Evolutionary conservation across 2,113 vertebrate species (phyloP), one percentile per base, ranked within the genome.

Genomic region (zebrafish (Danio rerio)): DNA sequence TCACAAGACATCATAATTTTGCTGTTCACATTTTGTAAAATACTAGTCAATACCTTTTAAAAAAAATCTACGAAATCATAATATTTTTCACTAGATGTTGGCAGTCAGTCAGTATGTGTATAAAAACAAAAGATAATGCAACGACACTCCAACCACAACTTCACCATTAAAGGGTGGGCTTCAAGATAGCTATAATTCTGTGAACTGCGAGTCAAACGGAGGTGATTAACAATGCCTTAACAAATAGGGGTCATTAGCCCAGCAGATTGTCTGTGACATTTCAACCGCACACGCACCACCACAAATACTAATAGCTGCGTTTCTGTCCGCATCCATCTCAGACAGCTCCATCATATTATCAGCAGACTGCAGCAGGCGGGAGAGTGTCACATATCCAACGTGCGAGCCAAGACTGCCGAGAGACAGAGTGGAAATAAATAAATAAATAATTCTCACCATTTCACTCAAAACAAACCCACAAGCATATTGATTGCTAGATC

Each of bases 281-380:
- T 92, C 77, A 85, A 85, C 52, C 43, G 49, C 82, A 79, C 84
- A 86, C 63, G 77, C 90, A 92, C 89, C 91, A 55, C 63, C 45
- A 55, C 75, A 78, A 86, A 90, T 88, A 84, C 90, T 90, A 91
- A 93, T 91, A 90, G 91, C 90, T 85, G 86, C 75, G 85, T 90
- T 91, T 76, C 86, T 68, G 89, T 89, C 84, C 83, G 84, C 90
- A 83, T 86, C 84, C 69, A 74, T 15, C 81, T 83, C 88, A 85
- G 77, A 91, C 89, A 86, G 89, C 85, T 89, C 86, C 89, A 88
- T 88, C 86, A 86, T 90, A 92, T 93, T 93, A 93, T 94, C 93
- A 86, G 82, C 58, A 45, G 89, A 81, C 83, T 90, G 91, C 93
- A 93, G 93, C 87, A 81, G 85, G 84, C 88, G 62, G 81, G 65